Evolutionary conservation across 2,797 vertebrate genomes (phyloP).

Genomic region (Coilia nasus): DNA sequence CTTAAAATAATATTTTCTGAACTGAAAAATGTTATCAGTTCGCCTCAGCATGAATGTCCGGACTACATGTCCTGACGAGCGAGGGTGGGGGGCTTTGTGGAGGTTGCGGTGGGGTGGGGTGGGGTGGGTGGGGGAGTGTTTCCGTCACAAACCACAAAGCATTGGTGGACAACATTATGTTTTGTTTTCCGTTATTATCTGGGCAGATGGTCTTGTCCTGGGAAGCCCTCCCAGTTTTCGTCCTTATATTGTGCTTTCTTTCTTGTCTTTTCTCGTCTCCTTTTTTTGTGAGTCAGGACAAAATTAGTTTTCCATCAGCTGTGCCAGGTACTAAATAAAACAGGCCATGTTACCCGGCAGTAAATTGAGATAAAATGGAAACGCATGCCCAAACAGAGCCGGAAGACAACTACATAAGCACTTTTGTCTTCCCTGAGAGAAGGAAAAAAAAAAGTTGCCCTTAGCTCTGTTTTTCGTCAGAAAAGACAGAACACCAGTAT

Average conservation of each 20-base stretch:
- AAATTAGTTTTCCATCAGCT: not conserved
- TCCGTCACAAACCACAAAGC: not conserved
- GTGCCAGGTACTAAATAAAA: conserved; percentile 21
- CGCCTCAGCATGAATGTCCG: no score
- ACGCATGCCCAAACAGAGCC: not conserved
- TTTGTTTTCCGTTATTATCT: not conserved
- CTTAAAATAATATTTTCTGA: no score
- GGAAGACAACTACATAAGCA: conserved; percentile 7
- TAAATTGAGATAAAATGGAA: not conserved
- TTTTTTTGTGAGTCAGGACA: not conserved
- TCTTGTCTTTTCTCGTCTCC: not conserved
- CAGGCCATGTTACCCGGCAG: not conserved
- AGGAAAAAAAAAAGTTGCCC: conserved; percentile 13
- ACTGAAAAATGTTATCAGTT: no score
- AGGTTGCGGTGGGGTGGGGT: no score
- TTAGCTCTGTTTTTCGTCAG: conserved; percentile 50
- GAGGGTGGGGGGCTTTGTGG: no score
- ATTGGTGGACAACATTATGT: not conserved
- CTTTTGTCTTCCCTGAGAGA: conserved; percentile 29
- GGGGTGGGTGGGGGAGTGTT: not conserved
- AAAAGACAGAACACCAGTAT: conserved; percentile 4
- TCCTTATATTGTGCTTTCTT: not conserved
- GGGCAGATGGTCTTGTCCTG: conserved; percentile 18
- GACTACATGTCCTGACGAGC: no score
- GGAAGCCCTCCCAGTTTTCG: not conserved